Conservation (phyloP, 2,797 vertebrate species). For the Fringilla coelebs region DNA sequence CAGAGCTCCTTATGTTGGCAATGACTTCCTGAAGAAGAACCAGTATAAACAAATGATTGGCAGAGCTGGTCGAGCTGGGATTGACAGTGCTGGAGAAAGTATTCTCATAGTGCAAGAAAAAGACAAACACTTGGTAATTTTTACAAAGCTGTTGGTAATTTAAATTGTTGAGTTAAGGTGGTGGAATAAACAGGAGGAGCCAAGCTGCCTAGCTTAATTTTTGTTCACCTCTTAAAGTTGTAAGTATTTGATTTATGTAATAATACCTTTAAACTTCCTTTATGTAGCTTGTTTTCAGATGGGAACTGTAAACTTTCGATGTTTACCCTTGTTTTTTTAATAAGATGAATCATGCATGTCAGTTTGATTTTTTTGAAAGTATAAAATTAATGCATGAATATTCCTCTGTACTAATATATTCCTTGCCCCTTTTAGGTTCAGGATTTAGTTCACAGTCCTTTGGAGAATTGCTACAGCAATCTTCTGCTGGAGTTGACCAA, state of each 20-base stretch:
- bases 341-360: neutral
- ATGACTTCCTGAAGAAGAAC: slow-evolving; percentile 88
- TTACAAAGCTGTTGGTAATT: neutral
- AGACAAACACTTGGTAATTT: slow-evolving; percentile 82
- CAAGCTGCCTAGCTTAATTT: neutral
- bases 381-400: neutral
- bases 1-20: slow-evolving; percentile 90
- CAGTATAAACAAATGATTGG: slow-evolving; percentile 98
- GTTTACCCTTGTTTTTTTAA: neutral
- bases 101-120: slow-evolving; percentile 91
- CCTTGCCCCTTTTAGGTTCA: slow-evolving; percentile 74
- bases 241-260: neutral
- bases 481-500: slow-evolving; percentile 80
- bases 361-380: neutral
- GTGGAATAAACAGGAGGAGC: neutral
- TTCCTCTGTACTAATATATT: neutral
- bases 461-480: slow-evolving; percentile 89
- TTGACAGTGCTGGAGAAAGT: slow-evolving; percentile 89
- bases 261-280: neutral
- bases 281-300: neutral
- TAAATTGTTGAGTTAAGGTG: neutral
- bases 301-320: neutral
- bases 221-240: neutral
- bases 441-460: slow-evolving; percentile 81
- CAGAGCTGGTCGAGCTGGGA: slow-evolving; percentile 91